Percentiles rank a stretch among this genome's conserved stretches.
These are phyloP conservation scores for Gorsachius magnificus DNA, from an alignment of 2,797 vertebrate genomes.

Conservation along the genomic window DNA sequence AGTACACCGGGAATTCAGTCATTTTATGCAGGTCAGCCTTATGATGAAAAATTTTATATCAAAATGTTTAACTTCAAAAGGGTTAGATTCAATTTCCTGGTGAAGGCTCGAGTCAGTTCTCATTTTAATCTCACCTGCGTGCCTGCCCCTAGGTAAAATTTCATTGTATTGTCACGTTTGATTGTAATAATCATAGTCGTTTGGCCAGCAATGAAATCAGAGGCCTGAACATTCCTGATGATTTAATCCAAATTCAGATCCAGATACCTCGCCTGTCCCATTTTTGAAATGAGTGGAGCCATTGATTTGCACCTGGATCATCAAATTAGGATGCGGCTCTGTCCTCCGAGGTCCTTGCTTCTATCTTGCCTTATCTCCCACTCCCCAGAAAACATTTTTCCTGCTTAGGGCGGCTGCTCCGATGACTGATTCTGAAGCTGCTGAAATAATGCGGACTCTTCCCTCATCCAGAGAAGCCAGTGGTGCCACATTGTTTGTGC, in stretches of 20 bases:
- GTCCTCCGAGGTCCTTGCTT: constrained; percentile 3
- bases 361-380: constrained; percentile 50
- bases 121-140: constrained; percentile 49
- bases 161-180: constrained; percentile 50
- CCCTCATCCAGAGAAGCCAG: background rate
- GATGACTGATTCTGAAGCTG: constrained; percentile 39
- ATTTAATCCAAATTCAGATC: constrained; percentile 54
- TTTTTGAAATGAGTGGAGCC: constrained; percentile 11
- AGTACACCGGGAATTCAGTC: constrained; percentile 4
- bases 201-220: constrained; percentile 43
- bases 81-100: constrained; percentile 48
- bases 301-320: constrained; percentile 37
- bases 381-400: constrained; percentile 52
- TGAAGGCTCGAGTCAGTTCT: constrained; percentile 23
- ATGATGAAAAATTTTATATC: constrained; percentile 49
- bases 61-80: constrained; percentile 63
- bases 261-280: background rate
- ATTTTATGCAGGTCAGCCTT: constrained; percentile 40
- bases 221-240: background rate
- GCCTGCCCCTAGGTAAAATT: constrained; percentile 54
- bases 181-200: constrained; percentile 32
- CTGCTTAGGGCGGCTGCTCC: constrained; percentile 28
- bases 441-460: constrained; percentile 17
- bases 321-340: background rate
- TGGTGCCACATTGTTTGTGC: background rate